These are phyloP conservation scores for Lampropteryx suffumata DNA, from an alignment of 2,888 invertebrate species.

Conservation along the genomic window DNA sequence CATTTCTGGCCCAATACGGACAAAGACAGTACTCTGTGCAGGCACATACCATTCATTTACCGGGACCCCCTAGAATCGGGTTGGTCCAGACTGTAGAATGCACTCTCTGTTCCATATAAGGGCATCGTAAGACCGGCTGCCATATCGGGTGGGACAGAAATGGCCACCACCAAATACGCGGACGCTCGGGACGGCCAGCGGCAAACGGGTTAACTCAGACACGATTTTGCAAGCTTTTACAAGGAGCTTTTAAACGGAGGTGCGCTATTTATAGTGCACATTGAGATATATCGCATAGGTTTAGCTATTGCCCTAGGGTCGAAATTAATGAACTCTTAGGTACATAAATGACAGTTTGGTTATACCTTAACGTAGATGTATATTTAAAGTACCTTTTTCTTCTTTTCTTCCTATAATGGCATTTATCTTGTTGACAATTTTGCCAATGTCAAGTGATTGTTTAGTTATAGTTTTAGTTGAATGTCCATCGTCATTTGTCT, in stretches of 20 bases:
- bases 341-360: too few species aligned
- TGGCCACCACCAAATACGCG: conserved; percentile 62
- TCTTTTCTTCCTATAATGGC: too few species aligned
- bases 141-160: conserved; percentile 54
- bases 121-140: conserved; percentile 36
- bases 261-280: neutral
- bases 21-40: too few species aligned
- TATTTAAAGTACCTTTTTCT: too few species aligned
- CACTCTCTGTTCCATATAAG: conserved; percentile 20
- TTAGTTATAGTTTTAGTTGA: too few species aligned
- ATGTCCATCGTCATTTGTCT: too few species aligned
- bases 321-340: too few species aligned
- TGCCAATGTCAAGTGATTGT: too few species aligned
- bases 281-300: too few species aligned
- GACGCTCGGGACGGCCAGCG: conserved; percentile 47
- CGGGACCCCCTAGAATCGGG: conserved; percentile 56
- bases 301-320: too few species aligned
- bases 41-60: conserved; percentile 46
- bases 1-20: conserved; percentile 28
- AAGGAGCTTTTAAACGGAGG: conserved; percentile 1
- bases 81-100: conserved; percentile 16
- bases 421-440: too few species aligned
- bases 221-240: conserved; percentile 48
- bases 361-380: too few species aligned
- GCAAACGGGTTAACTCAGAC: conserved; percentile 56